phyloP scores from a whole-genome alignment of 2,888 invertebrate species.

The Netelia virgata region DNA sequence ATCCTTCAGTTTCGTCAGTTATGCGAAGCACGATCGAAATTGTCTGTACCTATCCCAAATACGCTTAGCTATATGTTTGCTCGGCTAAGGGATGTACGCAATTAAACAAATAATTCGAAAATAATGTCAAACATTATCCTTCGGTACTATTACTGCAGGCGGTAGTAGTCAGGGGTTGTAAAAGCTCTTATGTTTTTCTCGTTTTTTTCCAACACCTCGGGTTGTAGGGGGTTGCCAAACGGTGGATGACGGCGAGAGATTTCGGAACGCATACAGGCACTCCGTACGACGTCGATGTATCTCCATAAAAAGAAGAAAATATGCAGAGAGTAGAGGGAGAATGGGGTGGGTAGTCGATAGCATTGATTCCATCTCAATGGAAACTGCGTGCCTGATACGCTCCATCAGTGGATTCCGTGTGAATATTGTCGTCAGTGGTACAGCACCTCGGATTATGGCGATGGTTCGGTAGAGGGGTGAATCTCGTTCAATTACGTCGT shows the following conservation, averaged over 20 bases:
- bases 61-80: too few relatives aligned
- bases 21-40: too few relatives aligned
- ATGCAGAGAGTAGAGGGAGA: slow-evolving; percentile 7
- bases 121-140: too few relatives aligned
- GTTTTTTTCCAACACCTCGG: slow-evolving; percentile 23
- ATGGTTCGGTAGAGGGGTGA: slow-evolving; percentile 24
- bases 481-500: slow-evolving; percentile 35
- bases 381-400: slow-evolving; percentile 57
- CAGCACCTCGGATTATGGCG: slow-evolving; percentile 35
- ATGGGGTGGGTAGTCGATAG: slow-evolving; percentile 36
- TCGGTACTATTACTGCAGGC: neutral
- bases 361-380: slow-evolving; percentile 49
- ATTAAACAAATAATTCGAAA: too few relatives aligned
- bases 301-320: slow-evolving; percentile 6
- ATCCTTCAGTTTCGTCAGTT: too few relatives aligned
- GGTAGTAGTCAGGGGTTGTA: slow-evolving; percentile 24
- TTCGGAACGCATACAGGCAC: slow-evolving; percentile 40
- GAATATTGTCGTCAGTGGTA: slow-evolving; percentile 53
- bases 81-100: too few relatives aligned
- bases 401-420: slow-evolving; percentile 42
- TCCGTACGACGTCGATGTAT: slow-evolving; percentile 3
- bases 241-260: neutral
- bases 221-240: neutral
- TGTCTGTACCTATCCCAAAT: too few relatives aligned
- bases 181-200: slow-evolving; percentile 35